These are phyloP conservation scores for Spongilla lacustris DNA, from an alignment of 37 sponge, comb jelly and placozoan species.

Conservation along the genomic window DNA sequence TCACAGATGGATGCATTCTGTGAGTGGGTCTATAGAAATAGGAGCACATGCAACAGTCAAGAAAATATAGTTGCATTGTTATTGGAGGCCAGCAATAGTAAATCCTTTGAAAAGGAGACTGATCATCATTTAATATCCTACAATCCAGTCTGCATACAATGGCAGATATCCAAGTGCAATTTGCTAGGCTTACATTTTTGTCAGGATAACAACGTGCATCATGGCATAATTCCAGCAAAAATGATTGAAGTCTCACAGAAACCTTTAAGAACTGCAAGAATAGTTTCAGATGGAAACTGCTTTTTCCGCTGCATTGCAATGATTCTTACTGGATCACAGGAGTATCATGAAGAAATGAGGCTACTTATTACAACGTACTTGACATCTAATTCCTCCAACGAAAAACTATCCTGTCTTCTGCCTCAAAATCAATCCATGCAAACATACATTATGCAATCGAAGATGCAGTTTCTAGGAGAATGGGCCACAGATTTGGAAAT, in stretches of 20 bases:
- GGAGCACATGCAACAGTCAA: neutral
- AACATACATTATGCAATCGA: neutral
- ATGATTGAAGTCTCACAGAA: neutral
- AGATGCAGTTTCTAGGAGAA: neutral
- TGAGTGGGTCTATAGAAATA: neutral
- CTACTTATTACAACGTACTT: neutral
- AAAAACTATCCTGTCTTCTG: neutral
- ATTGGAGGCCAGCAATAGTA: neutral
- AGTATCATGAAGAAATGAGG: neutral
- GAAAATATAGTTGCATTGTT: slow-evolving; percentile 1
- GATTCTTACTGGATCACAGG: neutral
- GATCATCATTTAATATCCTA: neutral
- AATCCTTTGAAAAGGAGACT: neutral
- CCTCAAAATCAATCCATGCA: neutral
- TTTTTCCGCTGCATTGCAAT: neutral
- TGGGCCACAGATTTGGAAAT: neutral
- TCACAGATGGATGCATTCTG: neutral
- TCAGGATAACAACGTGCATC: neutral
- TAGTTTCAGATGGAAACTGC: neutral
- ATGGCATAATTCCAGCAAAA: neutral
- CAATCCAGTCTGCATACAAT: neutral
- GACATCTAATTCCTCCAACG: neutral
- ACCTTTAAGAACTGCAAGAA: neutral
- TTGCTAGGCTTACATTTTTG: slow-evolving; percentile 1
- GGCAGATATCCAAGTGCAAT: neutral